Base-by-base conservation (phyloP, 53 echinoderm and acorn worm genomes). In the Arbacia lixula region DNA sequence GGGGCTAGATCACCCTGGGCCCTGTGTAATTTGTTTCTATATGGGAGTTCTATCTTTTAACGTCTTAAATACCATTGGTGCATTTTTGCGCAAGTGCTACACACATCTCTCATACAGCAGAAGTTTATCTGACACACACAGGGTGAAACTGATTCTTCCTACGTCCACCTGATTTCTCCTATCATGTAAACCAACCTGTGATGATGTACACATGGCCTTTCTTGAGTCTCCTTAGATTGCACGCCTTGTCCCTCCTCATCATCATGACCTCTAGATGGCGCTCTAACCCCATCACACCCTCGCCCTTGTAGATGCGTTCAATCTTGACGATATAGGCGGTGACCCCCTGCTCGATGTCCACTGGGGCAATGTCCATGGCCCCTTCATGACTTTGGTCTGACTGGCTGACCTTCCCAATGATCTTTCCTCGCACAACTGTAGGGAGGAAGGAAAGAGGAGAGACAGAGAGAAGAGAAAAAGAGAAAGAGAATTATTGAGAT, bases 301-400 rank as follows among this genome's bases (percentile, higher is more conserved):
- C 83, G 0, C 94, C 94, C 42, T 94, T 94, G 83, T 76, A 94
- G 53, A 89, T 78, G 51, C 74, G 83, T 71, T 89, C 91, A 17
- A 94, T 80, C 31, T 84, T 89, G 12, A 94, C 85, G 17, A 86
- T 76, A 55, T 93, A 93, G 30, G 73, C 85, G 34, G 79, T 81
- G 63, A 50, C 40, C 3, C 82, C 82, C 19, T 62, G 41, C 3
- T 81, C 82, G 1, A 81, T 62, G 50, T 81, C 82, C 2, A 81
- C 62, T 0, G 82, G 82, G 0, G 82, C 82, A 17, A 77, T 55
- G 16, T 77, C 57, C 37, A 39, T 39, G 20, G 21, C 32, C 22
- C 82, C 42, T 11, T 19, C 64, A 26, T 77, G 20, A 2, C 17
- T 17, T 32, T 33, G 42, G 20, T 63, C 30, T 1, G 82, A 81